A percentile compares a stretch with the other conserved stretches of the same genome.
Evolutionary conservation across 2,888 invertebrate genomes (phyloP).

Genomic region (Hydroisotoma schaefferi): DNA sequence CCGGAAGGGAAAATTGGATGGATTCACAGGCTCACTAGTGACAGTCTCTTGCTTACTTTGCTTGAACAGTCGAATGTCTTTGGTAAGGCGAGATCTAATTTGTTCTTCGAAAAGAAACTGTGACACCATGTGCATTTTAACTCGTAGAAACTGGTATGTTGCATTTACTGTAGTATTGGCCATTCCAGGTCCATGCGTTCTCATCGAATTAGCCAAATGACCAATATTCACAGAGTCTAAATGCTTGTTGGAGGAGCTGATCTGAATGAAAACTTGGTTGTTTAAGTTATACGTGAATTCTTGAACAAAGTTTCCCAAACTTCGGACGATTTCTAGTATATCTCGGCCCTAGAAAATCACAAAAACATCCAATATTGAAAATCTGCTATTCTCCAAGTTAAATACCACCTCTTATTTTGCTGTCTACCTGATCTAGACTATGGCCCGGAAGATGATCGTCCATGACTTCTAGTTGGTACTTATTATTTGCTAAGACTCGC

Average conservation of each 20-base stretch:
- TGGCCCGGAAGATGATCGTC: conserved; percentile 94
- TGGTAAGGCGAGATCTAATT: conserved; percentile 78
- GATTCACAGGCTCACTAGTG: conserved; percentile 7
- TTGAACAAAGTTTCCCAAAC: conserved; percentile 90
- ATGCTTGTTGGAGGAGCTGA: conserved; percentile 84
- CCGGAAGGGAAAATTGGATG: conserved; percentile 68
- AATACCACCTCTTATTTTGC: too few species aligned
- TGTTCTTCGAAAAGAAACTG: conserved; percentile 98
- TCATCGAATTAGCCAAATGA: conserved; percentile 93
- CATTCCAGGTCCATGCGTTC: conserved; percentile 94
- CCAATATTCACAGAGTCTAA: conserved; percentile 91
- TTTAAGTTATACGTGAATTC: conserved; percentile 93
- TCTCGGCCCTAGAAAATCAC: conserved; percentile 68
- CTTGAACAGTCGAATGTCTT: conserved; percentile 1
- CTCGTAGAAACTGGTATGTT: conserved; percentile 87
- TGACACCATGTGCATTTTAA: conserved; percentile 89
- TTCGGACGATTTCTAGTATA: conserved; percentile 93
- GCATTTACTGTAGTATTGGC: conserved; percentile 62
- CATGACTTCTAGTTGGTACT: conserved; percentile 74
- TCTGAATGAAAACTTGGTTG: conserved; percentile 92
- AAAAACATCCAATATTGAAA: not conserved
- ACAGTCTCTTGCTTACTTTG: not conserved
- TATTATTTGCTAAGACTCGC: conserved; percentile 83
- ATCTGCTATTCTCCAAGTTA: too few species aligned
- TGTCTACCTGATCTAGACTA: conserved; percentile 77